Base-by-base conservation (phyloP, 2,113 vertebrate species). In the Pyrgilauda ruficollis region DNA sequence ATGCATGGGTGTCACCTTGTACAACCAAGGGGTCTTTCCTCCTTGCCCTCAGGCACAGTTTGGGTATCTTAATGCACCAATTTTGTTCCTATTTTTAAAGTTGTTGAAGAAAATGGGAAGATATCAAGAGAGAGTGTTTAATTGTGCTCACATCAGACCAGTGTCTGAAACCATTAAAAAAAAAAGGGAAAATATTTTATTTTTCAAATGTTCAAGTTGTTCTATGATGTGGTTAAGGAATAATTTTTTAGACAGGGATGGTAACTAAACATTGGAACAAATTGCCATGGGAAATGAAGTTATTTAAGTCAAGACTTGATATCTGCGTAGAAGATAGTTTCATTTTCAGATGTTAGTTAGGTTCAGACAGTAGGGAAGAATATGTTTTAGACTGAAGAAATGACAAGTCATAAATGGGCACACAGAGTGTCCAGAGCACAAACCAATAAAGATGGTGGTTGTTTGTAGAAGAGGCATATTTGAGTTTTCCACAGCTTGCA, bases 371-470 rank as follows among this genome's bases (percentile, higher is more conserved):
- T 15, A n/a, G 7, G 31, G 33, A 66, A 62, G 37, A 83, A 52
- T 59, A 35, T 23, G 13, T 24, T 62, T 30, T 22, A 18, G 26
- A 49, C 28, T 83, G 37, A 73, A 56, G 39, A 72, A 76, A 9
- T 12, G 9, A 13, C 27, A 50, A 61, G n/a, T 80, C 82, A 37
- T 6, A 19, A 30, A 6, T 10, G 6, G 10, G 6, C 6, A 15
- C 7, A 14, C 15, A 3, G 35, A 47, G 23, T 20, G 10, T 27
- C 10, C 16, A 4, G 39, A 39, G 31, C 39, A 66, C 9, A n/a
- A 5, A 7, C 15, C 1, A 1, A 9, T 75, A 47, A 82, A 72
- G 30, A 2, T 3, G 0, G 22, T 79, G 22, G 4, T 4, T 83
- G 18, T 2, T 76, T 62, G 23, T 70, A 27, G 12, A 84, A 70